A percentile compares a stretch with the other conserved stretches of the same genome.
Conservation (phyloP, 2,797 vertebrate species). For the Poecilia picta region DNA sequence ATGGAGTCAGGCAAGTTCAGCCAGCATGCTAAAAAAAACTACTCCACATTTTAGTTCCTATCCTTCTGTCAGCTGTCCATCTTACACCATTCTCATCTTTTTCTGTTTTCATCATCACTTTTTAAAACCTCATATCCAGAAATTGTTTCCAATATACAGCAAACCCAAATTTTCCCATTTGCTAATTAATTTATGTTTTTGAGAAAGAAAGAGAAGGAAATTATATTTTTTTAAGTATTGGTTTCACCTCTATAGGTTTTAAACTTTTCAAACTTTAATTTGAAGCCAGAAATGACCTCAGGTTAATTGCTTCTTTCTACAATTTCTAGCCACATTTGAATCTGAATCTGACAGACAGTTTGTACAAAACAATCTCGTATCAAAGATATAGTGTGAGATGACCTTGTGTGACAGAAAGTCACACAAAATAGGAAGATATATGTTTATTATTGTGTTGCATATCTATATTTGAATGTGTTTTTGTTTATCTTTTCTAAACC, state of each 20-base stretch:
- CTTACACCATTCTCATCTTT: slow-evolving; percentile 5
- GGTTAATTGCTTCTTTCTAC: not conserved
- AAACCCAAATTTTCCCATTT: not conserved
- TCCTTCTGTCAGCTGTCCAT: slow-evolving; percentile 20
- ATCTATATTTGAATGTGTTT: not conserved
- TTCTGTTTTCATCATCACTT: slow-evolving; percentile 12
- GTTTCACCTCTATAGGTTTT: not conserved
- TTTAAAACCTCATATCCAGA: slow-evolving; percentile 12
- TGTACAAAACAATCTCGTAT: not conserved
- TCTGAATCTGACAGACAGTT: not conserved
- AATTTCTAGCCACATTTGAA: not conserved
- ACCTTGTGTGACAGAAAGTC: not conserved
- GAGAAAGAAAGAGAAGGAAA: not conserved
- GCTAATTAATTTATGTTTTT: not conserved
- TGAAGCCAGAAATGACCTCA: not conserved
- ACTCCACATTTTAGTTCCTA: slow-evolving; percentile 18
- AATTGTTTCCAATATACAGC: not conserved
- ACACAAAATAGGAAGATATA: not conserved
- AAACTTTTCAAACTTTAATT: not conserved
- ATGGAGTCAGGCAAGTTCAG: slow-evolving; percentile 91
- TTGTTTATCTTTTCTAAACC: not conserved
- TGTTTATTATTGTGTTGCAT: not conserved
- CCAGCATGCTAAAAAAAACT: slow-evolving; percentile 2
- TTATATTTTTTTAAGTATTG: not conserved
- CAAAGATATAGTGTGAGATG: not conserved